Evolutionary conservation across 2,113 vertebrate species (phyloP).

Genomic region (Ascaphus truei): DNA sequence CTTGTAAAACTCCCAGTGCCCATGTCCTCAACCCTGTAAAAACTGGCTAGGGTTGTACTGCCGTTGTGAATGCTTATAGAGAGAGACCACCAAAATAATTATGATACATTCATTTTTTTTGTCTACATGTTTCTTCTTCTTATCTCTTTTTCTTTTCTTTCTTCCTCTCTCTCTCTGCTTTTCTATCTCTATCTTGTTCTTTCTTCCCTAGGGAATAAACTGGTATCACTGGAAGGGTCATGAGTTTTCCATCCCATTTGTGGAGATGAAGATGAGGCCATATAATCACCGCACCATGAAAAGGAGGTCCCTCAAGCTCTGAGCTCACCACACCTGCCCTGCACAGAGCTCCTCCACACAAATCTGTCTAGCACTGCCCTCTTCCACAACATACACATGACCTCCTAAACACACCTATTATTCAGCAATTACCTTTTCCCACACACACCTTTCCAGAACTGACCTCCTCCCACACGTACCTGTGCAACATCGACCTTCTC

Average conservation of each 20-base stretch:
- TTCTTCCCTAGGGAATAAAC: conserved; percentile 84
- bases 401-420: too few relatives aligned
- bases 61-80: too few relatives aligned
- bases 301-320: conserved; percentile 76
- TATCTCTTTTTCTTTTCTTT: too few relatives aligned
- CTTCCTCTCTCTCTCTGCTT: conserved; percentile 23
- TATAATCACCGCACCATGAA: conserved; percentile 82
- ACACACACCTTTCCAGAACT: background rate
- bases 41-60: too few relatives aligned
- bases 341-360: background rate
- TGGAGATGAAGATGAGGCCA: conserved; percentile 97
- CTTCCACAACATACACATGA: too few relatives aligned
- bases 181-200: conserved; percentile 38
- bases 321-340: conserved; percentile 42
- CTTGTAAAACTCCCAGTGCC: too few relatives aligned
- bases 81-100: too few relatives aligned
- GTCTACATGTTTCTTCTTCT: too few relatives aligned
- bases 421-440: background rate
- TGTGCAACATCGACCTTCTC: background rate
- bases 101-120: too few relatives aligned
- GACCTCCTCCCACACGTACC: background rate
- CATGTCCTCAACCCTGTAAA: too few relatives aligned
- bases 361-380: background rate
- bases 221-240: conserved; percentile 99
- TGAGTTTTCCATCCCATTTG: conserved; percentile 93